Percentiles rank a stretch among this genome's conserved stretches.
Conservation (phyloP, 2,888 invertebrate genomes). For the Kryphioiulus occultus region DNA sequence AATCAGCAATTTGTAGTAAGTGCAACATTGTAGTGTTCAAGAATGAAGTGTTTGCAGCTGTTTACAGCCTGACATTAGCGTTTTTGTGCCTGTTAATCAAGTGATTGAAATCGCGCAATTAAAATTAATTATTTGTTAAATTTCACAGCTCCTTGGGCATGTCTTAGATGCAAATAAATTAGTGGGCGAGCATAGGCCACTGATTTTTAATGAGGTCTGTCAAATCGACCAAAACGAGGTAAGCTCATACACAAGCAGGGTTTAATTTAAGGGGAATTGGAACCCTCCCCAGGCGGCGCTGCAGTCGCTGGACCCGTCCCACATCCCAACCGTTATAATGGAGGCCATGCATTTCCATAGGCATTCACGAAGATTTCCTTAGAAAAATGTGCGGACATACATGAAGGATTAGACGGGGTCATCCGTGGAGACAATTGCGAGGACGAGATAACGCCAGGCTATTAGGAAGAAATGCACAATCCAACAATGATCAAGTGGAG, state of each 20-base stretch:
- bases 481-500: slow-evolving; percentile 5
- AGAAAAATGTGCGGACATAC: not conserved
- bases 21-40: not conserved
- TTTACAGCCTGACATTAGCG: not conserved
- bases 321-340: not conserved
- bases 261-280: not conserved
- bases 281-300: not conserved
- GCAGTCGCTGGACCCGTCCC: not conserved
- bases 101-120: not conserved
- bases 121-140: not conserved
- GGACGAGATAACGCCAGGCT: not conserved
- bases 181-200: not conserved
- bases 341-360: not conserved
- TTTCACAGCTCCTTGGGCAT: not conserved
- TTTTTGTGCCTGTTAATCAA: not conserved
- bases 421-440: not conserved
- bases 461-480: not conserved
- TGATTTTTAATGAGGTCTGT: not conserved
- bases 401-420: not conserved
- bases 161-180: slow-evolving; percentile 5
- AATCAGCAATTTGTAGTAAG: too few relatives aligned
- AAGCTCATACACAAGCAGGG: not conserved
- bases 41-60: not conserved
- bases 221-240: not conserved
- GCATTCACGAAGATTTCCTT: not conserved